Evolutionary conservation across 2,888 invertebrate species (phyloP).

Genomic region (Endomychus coccineus): DNA sequence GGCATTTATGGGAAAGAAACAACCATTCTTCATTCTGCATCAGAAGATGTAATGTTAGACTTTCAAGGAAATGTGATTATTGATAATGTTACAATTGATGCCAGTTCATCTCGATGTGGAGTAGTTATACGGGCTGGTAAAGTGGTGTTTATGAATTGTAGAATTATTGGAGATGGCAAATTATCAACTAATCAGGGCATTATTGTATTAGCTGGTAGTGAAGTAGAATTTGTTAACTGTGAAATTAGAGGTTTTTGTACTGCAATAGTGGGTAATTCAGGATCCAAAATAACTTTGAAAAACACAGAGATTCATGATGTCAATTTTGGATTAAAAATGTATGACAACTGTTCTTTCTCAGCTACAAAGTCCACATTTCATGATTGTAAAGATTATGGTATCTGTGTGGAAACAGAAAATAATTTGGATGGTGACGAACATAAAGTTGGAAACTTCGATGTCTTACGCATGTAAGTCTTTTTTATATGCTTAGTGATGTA

Average conservation of each 20-base stretch:
- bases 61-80: slow-evolving; percentile 47
- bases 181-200: slow-evolving; percentile 51
- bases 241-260: slow-evolving; percentile 47
- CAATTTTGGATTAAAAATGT: slow-evolving; percentile 40
- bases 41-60: slow-evolving; percentile 49
- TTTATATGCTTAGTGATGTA: slow-evolving; percentile 13
- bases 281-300: slow-evolving; percentile 38
- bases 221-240: slow-evolving; percentile 45
- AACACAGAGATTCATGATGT: slow-evolving; percentile 35
- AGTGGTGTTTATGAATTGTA: slow-evolving; percentile 44
- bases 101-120: slow-evolving; percentile 47
- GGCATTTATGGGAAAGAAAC: slow-evolving; percentile 27
- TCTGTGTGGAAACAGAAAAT: slow-evolving; percentile 46
- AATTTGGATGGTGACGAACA: slow-evolving; percentile 21
- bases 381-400: slow-evolving; percentile 46
- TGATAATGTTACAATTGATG: slow-evolving; percentile 50
- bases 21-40: slow-evolving; percentile 40
- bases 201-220: slow-evolving; percentile 44
- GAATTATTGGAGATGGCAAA: slow-evolving; percentile 45
- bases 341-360: slow-evolving; percentile 40
- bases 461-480: slow-evolving; percentile 34
- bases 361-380: slow-evolving; percentile 39
- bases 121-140: slow-evolving; percentile 47
- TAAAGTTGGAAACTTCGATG: slow-evolving; percentile 32
- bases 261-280: slow-evolving; percentile 45